Conservation (phyloP, 2,113 vertebrate species). For the Leptobrachium leishanense region DNA sequence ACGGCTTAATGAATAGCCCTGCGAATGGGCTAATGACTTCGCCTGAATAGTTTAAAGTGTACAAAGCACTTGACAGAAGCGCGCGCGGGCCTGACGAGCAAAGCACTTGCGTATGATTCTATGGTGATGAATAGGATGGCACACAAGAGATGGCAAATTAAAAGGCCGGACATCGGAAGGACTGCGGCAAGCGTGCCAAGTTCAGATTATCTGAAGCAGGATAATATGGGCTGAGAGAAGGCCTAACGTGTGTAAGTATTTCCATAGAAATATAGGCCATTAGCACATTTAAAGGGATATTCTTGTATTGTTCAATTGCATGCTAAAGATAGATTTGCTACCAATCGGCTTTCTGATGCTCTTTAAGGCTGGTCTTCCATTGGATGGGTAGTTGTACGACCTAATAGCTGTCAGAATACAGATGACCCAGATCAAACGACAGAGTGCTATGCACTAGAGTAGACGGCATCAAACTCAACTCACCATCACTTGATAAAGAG, state of each 20-base stretch:
- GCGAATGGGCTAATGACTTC: slow-evolving; percentile 35
- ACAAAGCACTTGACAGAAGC: slow-evolving; percentile 41
- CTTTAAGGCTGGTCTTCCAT: too few relatives aligned
- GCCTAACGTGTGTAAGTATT: background rate
- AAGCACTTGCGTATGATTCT: slow-evolving; percentile 11
- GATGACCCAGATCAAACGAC: too few relatives aligned
- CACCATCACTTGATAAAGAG: too few relatives aligned
- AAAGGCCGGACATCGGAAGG: slow-evolving; percentile 11
- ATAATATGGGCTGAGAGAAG: slow-evolving; percentile 5
- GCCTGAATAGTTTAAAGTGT: slow-evolving; percentile 33
- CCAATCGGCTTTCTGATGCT: too few relatives aligned
- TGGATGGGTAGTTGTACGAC: too few relatives aligned
- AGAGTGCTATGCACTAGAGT: too few relatives aligned
- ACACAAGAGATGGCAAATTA: slow-evolving; percentile 39
- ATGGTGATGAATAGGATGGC: slow-evolving; percentile 39
- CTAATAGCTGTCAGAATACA: too few relatives aligned
- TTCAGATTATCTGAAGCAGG: slow-evolving; percentile 15
- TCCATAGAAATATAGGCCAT: too few relatives aligned
- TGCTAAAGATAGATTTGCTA: too few relatives aligned
- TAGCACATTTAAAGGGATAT: too few relatives aligned
- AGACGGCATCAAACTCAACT: too few relatives aligned
- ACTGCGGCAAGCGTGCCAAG: slow-evolving; percentile 15
- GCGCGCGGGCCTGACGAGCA: slow-evolving; percentile 13
- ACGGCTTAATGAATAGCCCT: slow-evolving; percentile 16
- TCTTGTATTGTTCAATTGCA: too few relatives aligned